Evolutionary conservation across 1,140 invertebrate genomes (phyloP).

Genomic region (Drosophila truncata): DNA sequence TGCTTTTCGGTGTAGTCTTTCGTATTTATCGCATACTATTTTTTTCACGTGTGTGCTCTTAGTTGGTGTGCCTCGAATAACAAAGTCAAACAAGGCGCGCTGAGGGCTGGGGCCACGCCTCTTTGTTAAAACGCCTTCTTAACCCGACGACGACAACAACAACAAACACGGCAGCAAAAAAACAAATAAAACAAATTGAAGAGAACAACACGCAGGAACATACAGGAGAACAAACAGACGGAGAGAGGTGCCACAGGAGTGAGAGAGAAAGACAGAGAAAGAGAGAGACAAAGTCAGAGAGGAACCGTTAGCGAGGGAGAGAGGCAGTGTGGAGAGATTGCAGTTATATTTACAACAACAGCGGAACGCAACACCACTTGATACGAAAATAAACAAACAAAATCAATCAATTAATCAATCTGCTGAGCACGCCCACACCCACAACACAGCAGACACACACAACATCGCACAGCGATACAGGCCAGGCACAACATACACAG

Average conservation of each 20-base stretch:
- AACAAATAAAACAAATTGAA: conserved; percentile 60
- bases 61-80: conserved; percentile 56
- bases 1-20: conserved; percentile 31
- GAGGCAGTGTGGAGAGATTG: conserved; percentile 8
- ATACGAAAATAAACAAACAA: conserved; percentile 84
- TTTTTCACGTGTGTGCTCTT: conserved; percentile 45
- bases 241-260: conserved; percentile 10
- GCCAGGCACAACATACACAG: conserved; percentile 18
- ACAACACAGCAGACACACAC: conserved; percentile 12
- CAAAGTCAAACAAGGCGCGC: conserved; percentile 62
- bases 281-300: conserved; percentile 1
- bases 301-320: not conserved
- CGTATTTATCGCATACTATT: conserved; percentile 29
- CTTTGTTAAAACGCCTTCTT: conserved; percentile 19
- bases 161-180: conserved; percentile 1
- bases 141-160: conserved; percentile 16
- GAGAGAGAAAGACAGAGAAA: conserved; percentile 2
- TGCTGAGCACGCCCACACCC: conserved; percentile 60
- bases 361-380: conserved; percentile 56
- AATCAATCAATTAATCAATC: conserved; percentile 84
- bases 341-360: conserved; percentile 25
- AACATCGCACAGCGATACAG: not conserved
- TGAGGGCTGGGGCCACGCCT: conserved; percentile 16
- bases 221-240: conserved; percentile 12
- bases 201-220: conserved; percentile 22